These are phyloP conservation scores for Petrosia ficiformis DNA, from an alignment of 37 sponge, comb jelly and placozoan species.

Conservation along the genomic window DNA sequence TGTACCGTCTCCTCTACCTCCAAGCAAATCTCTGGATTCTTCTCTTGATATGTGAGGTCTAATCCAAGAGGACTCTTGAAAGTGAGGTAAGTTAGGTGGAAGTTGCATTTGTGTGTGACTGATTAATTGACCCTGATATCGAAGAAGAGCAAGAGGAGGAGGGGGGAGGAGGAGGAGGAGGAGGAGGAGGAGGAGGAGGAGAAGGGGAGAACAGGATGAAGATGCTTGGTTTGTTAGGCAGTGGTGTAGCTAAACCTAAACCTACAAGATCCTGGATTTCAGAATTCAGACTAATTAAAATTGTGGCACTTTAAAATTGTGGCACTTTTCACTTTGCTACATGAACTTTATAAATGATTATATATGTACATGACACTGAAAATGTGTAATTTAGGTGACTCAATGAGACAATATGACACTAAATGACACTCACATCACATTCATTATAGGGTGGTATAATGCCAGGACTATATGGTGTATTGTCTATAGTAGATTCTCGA, in stretches of 20 bases:
- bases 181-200: background rate
- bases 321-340: too few relatives aligned
- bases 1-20: constrained; percentile 53
- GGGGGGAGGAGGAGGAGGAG: background rate
- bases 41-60: constrained; percentile 51
- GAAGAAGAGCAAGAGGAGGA: background rate
- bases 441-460: too few relatives aligned
- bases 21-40: constrained; percentile 43
- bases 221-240: too few relatives aligned
- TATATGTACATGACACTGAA: background rate
- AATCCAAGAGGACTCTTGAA: constrained; percentile 46
- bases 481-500: too few relatives aligned
- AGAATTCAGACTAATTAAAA: background rate
- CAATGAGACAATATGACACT: too few relatives aligned
- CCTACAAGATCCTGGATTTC: background rate
- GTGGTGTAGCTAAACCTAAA: background rate
- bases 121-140: constrained; percentile 33
- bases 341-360: too few relatives aligned
- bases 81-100: constrained; percentile 40
- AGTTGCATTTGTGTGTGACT: constrained; percentile 27
- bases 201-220: background rate
- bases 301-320: background rate
- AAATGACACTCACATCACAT: too few relatives aligned
- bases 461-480: too few relatives aligned
- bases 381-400: too few relatives aligned